Conservation (phyloP, 2,113 vertebrate genomes). For the Seriola aureovittata region DNA sequence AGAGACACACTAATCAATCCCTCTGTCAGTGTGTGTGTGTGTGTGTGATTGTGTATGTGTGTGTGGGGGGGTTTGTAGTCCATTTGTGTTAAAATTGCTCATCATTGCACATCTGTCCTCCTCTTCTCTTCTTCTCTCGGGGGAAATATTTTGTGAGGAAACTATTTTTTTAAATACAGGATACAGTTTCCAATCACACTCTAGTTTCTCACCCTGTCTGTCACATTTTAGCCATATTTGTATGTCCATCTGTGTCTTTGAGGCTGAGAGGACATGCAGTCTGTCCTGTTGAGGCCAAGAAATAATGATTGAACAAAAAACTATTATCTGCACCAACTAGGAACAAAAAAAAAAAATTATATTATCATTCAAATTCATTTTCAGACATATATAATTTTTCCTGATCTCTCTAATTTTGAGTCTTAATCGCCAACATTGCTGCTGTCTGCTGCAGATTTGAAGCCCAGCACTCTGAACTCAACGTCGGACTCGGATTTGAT, state of each 20-base stretch:
- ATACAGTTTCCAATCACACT: constrained; percentile 1
- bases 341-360: background rate
- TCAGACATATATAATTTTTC: background rate
- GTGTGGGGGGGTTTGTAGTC: background rate
- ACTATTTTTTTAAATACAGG: background rate
- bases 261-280: background rate
- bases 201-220: background rate
- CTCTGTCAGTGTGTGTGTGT: constrained; percentile 12
- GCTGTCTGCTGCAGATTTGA: constrained; percentile 80
- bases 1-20: constrained; percentile 53
- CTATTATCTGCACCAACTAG: background rate
- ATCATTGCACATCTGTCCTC: constrained; percentile 19
- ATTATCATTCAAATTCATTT: background rate
- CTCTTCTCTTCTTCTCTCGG: constrained; percentile 38
- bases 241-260: constrained; percentile 9
- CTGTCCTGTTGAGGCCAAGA: background rate
- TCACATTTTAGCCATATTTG: constrained; percentile 10
- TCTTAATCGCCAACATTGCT: background rate
- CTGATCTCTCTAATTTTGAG: background rate
- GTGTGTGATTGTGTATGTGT: background rate
- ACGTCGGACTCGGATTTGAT: constrained; percentile 92
- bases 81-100: constrained; percentile 14
- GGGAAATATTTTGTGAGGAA: constrained; percentile 35
- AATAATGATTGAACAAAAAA: background rate
- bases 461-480: constrained; percentile 89